Base-by-base conservation (phyloP, 2,113 vertebrate genomes). In the Tragulus kanchil region DNA sequence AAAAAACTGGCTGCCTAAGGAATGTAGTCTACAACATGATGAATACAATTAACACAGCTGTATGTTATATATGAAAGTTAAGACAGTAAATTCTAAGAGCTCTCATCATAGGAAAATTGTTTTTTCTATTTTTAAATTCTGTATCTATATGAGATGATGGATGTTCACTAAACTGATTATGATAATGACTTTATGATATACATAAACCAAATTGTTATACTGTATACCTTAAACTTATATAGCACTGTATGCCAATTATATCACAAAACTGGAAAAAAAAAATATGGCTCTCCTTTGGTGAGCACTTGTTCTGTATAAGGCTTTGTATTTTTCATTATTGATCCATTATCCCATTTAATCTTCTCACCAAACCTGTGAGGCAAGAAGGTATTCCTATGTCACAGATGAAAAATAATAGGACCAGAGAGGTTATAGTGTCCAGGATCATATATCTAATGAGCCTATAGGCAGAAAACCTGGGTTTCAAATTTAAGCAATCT, bases 381-480 rank as follows among this genome's bases (percentile, higher is more conserved):
- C 42, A 71, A 52, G 28, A 56, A 52, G 56, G n/a, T 89, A 85
- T 71, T 71, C 12, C n/a, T 69, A 71, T 64, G 84, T 89, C 28
- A 79, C 69, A 89, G 83, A 67, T 84, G 36, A 88, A 90, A 94
- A 48, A 52, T 50, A 61, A 79, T n/a, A 90, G 50, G 28, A 31
- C 8, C 26, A 85, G 16, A 89, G 28, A 79, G 71, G 10, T 90
- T 75, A 62, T 85, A 25, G 13, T 92, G 21, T 12, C 90, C 59
- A 77, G 78, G 36, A 25, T 67, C 28, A 84, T n/a, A 93, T 8
- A 85, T 28, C 52, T 84, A 84, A 85, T 73, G 58, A 96, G 45
- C 21, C 71, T 19, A 92, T 69, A 79, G 89, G 56, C 28, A 79
- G 85, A 95, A 92, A 52, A n/a, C n/a, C 15, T 45, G 23, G 28